Percentiles rank a stretch among this genome's conserved stretches.
These are phyloP conservation scores for Liopterus haemorrhoidalis DNA, from an alignment of 2,888 invertebrate species.

Conservation along the genomic window DNA sequence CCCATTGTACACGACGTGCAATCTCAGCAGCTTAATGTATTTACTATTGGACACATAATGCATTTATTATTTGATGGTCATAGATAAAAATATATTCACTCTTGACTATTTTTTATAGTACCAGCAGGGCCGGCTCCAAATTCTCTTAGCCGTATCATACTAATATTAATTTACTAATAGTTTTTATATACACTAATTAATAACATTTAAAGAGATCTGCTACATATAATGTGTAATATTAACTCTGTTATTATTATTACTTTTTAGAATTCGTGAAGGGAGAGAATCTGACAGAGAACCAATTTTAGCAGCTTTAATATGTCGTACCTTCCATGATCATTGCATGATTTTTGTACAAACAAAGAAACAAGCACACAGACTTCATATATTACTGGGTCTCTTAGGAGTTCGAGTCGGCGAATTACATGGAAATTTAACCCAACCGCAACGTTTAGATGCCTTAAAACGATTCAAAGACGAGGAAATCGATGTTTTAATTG, in stretches of 20 bases:
- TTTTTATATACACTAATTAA: too few relatives aligned
- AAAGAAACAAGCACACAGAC: slow-evolving; percentile 88
- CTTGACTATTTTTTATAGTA: too few relatives aligned
- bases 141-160: too few relatives aligned
- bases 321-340: slow-evolving; percentile 84
- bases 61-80: too few relatives aligned
- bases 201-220: too few relatives aligned
- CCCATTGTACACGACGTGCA: too few relatives aligned
- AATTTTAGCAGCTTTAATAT: slow-evolving; percentile 73
- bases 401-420: slow-evolving; percentile 82
- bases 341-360: slow-evolving; percentile 96
- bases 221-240: too few relatives aligned
- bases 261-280: slow-evolving; percentile 82
- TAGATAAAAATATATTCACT: too few relatives aligned
- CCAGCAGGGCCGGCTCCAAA: too few relatives aligned
- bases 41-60: too few relatives aligned
- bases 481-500: slow-evolving; percentile 70
- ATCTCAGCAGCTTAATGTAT: too few relatives aligned
- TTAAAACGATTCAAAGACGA: slow-evolving; percentile 82
- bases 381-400: slow-evolving; percentile 87
- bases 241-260: slow-evolving; percentile 23
- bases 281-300: slow-evolving; percentile 90
- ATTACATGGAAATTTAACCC: slow-evolving; percentile 93
- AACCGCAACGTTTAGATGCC: slow-evolving; percentile 87
- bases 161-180: too few relatives aligned